These are phyloP conservation scores for Drosophila albomicans DNA, from an alignment of 1,140 invertebrate species.

Conservation along the genomic window DNA sequence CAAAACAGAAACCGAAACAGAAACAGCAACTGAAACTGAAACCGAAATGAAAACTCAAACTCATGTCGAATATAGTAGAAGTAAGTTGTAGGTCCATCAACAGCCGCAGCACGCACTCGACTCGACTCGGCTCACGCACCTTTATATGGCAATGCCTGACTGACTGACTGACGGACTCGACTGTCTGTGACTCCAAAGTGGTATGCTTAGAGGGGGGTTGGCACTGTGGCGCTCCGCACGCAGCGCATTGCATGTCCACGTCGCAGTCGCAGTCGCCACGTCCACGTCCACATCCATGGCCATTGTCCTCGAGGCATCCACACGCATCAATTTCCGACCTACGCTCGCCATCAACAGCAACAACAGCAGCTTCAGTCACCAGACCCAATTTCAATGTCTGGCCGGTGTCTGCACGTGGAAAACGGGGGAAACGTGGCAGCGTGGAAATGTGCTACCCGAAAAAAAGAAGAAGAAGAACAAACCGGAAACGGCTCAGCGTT, in stretches of 20 bases:
- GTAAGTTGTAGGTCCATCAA: conserved; percentile 50
- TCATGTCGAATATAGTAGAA: conserved; percentile 53
- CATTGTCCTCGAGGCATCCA: conserved; percentile 70
- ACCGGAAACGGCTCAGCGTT: conserved; percentile 16
- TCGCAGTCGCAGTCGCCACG: conserved; percentile 45
- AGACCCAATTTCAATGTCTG: conserved; percentile 56
- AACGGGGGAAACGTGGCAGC: background rate
- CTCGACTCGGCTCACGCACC: conserved; percentile 42
- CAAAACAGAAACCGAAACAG: conserved; percentile 44
- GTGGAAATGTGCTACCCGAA: conserved; percentile 46
- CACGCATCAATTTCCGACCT: conserved; percentile 77
- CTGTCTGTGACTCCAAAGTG: background rate
- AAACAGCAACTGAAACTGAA: conserved; percentile 60
- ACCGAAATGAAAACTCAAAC: conserved; percentile 61
- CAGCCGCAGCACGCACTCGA: conserved; percentile 72
- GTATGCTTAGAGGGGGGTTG: background rate
- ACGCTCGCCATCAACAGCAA: conserved; percentile 39
- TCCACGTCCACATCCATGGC: conserved; percentile 52
- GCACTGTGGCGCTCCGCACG: conserved; percentile 43
- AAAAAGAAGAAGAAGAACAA: too few relatives aligned
- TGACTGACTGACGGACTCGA: background rate
- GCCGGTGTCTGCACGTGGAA: conserved; percentile 71
- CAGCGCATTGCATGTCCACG: conserved; percentile 68
- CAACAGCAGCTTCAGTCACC: conserved; percentile 17
- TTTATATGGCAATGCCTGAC: conserved; percentile 54